Base-by-base conservation (phyloP, 1,140 invertebrate species). In the Littorina saxatilis region DNA sequence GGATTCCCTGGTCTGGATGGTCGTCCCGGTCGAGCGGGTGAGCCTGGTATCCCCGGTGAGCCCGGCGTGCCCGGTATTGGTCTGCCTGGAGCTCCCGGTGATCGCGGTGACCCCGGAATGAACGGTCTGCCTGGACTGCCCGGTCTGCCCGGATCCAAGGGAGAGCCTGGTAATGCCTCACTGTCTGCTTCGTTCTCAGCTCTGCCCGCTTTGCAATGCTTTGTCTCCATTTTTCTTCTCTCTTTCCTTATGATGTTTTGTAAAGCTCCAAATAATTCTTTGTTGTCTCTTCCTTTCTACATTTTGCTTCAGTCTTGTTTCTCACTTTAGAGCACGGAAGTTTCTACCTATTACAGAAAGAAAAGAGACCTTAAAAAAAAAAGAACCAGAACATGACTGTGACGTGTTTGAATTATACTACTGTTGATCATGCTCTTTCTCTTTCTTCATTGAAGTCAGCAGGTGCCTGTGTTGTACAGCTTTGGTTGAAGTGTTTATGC, bases 141-240 rank as follows among this genome's bases (percentile, higher is more conserved):
- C 37, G 86, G 86, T 37, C 17, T 79, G 32, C 70, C 74, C 95
- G 80, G 93, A 88, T 89, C 95, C 94, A 20, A 74, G 73, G 87
- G 87, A 80, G 73, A 80, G 17, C 70, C 81, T 37, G 87, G 87
- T 83, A 23, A 50, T 32, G n/a, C 7, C 55, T 11, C 55, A 58
- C n/a, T 58, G 9, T 5, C 4, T 13, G 9, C 4, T 23, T 58
- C 55, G 9, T 23, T 27, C 55, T 2, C 27, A 15, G 5, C 37
- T 29, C n/a, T 40, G 15, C 7, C 2, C n/a, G n/a, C n/a, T n/a
- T n/a, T 58, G 52, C 52, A 20, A 1, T 3, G 27, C 27, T 20
- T 20, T 58, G 1, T 58, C 52, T 1, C 52, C 52, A 58, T 1
- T 58, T 3, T n/a, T 58, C 0, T 1, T 58, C 17, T 58, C 52